Percentiles rank a stretch among this genome's conserved stretches.
These are phyloP conservation scores for Escarpia spicata DNA, from an alignment of 2,888 invertebrate genomes.

Conservation along the genomic window DNA sequence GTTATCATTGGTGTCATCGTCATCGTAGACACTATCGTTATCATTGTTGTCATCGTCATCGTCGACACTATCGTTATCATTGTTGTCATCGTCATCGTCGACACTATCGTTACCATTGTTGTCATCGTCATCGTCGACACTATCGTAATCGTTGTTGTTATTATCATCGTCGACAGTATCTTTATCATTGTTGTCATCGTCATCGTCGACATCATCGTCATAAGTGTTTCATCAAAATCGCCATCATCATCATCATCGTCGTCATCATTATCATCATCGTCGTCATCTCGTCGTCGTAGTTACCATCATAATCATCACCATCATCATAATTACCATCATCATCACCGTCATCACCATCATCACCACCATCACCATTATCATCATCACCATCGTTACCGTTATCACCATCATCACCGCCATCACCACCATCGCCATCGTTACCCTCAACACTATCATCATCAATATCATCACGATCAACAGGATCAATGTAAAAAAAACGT, in stretches of 20 bases:
- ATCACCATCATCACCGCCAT: neutral
- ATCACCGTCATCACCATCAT: neutral
- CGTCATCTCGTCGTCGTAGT: too few relatives aligned
- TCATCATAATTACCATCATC: neutral
- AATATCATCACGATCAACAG: neutral
- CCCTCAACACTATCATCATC: neutral
- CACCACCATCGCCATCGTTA: neutral
- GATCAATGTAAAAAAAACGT: neutral
- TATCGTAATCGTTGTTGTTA: neutral
- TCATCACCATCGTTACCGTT: neutral
- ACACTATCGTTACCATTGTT: neutral
- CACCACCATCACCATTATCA: neutral
- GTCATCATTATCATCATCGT: neutral
- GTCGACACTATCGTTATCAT: neutral
- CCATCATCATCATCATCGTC: neutral
- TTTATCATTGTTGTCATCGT: neutral
- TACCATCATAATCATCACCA: neutral
- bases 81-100: neutral
- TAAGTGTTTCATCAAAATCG: neutral
- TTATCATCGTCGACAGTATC: neutral
- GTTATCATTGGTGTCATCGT: neutral
- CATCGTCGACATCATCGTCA: constrained; percentile 5
- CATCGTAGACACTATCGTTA: neutral
- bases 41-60: neutral
- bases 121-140: neutral